These are phyloP conservation scores for Pipistrellus pipistrellus DNA, from an alignment of 2,797 vertebrate species.

Conservation along the genomic window DNA sequence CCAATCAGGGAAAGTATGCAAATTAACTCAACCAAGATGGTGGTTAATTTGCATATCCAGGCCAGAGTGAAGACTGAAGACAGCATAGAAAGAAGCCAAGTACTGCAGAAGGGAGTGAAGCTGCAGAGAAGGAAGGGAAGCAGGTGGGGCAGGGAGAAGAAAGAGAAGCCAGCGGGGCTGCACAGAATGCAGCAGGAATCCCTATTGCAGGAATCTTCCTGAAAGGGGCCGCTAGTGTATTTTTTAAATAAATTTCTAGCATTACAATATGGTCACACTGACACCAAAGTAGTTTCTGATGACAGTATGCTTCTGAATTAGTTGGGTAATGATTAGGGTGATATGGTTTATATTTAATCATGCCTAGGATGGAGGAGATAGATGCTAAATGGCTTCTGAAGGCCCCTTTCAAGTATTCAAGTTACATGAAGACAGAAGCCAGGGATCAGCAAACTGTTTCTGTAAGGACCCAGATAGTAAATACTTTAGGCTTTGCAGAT, in stretches of 20 bases:
- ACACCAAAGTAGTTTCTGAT: constrained; percentile 17
- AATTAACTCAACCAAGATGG: too few species aligned
- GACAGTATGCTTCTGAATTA: not conserved
- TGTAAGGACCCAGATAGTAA: not conserved
- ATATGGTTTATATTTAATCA: not conserved
- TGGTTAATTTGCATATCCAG: too few species aligned
- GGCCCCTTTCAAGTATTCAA: not conserved
- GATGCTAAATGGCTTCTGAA: not conserved
- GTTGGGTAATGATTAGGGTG: not conserved
- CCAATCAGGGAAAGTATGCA: too few species aligned
- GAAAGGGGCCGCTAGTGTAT: not conserved
- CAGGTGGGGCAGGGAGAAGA: too few species aligned
- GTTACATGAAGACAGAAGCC: not conserved
- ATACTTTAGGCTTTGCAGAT: not conserved
- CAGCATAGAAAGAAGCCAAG: too few species aligned
- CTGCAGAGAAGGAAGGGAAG: too few species aligned
- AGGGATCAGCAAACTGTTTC: not conserved
- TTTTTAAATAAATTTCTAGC: constrained; percentile 48
- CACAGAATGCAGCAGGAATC: too few species aligned
- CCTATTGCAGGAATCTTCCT: too few species aligned
- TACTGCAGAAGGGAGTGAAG: too few species aligned
- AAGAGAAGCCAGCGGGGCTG: too few species aligned
- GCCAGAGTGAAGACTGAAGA: too few species aligned
- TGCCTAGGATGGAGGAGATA: not conserved
- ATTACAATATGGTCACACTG: not conserved